phyloP scores from a whole-genome alignment of 2,888 invertebrate species.

The Toxonevra muliebris region DNA sequence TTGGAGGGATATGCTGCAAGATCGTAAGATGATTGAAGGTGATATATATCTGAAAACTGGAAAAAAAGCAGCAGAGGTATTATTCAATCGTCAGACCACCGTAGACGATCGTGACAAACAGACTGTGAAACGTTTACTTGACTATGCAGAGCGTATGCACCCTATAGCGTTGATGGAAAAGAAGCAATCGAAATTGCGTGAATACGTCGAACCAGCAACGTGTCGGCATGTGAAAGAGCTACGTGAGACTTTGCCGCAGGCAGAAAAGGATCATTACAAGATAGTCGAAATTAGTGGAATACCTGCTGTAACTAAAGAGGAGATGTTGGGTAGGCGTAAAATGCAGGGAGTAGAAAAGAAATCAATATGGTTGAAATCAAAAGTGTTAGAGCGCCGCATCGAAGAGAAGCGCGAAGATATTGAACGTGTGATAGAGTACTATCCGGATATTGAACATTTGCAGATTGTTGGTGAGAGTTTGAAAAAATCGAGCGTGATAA shows the following conservation, averaged over 20 bases:
- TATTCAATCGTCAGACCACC: constrained; percentile 48
- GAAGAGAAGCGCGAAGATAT: constrained; percentile 41
- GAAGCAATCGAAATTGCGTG: constrained; percentile 29
- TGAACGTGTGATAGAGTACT: constrained; percentile 47
- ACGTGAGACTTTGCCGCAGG: constrained; percentile 48
- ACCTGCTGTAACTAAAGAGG: constrained; percentile 39
- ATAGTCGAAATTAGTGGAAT: constrained; percentile 52
- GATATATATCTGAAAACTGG: constrained; percentile 43
- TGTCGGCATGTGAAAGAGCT: constrained; percentile 38
- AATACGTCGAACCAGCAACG: constrained; percentile 25
- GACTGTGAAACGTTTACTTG: constrained; percentile 49
- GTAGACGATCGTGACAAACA: constrained; percentile 50
- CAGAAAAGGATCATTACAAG: constrained; percentile 38
- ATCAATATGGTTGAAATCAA: constrained; percentile 48
- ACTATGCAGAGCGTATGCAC: constrained; percentile 50
- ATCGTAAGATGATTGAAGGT: constrained; percentile 41
- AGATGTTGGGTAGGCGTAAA: constrained; percentile 47
- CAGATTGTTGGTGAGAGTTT: constrained; percentile 48
- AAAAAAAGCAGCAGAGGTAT: constrained; percentile 44
- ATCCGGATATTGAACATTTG: constrained; percentile 48
- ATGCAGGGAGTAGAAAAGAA: constrained; percentile 29
- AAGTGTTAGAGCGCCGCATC: constrained; percentile 43
- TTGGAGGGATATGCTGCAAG: constrained; percentile 50
- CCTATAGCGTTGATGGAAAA: constrained; percentile 37
- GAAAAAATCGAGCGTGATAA: not conserved